phyloP scores from a whole-genome alignment of 2,797 vertebrate genomes.

The Pseudochaenichthys georgianus region DNA sequence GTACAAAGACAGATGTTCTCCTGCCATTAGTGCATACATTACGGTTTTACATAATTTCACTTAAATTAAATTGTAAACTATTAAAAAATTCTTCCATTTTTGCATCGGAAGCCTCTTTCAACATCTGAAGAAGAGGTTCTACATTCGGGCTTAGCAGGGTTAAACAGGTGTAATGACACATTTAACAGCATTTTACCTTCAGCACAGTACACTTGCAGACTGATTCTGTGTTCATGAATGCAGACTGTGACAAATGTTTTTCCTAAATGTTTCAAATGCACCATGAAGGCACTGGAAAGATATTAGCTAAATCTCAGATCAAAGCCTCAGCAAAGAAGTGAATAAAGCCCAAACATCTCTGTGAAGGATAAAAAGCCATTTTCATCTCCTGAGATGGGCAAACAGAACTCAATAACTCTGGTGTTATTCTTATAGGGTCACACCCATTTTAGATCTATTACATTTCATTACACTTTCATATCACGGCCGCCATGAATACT shows the following conservation, averaged over 20 bases:
- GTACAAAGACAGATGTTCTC: too few species aligned
- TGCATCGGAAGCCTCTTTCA: too few species aligned
- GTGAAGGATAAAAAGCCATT: conserved; percentile 33
- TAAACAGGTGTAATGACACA: neutral
- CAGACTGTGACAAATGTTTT: conserved; percentile 5
- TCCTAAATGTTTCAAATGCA: conserved; percentile 32
- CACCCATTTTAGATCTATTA: conserved; percentile 61
- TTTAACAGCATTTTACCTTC: conserved; percentile 1
- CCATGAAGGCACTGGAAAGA: conserved; percentile 23
- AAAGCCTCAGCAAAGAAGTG: conserved; percentile 37
- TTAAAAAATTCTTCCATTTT: too few species aligned
- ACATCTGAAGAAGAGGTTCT: too few species aligned
- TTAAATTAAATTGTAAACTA: too few species aligned
- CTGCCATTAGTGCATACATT: too few species aligned
- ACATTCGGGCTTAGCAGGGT: too few species aligned
- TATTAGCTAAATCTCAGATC: conserved; percentile 51
- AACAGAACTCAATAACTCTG: conserved; percentile 45
- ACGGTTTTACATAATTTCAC: too few species aligned
- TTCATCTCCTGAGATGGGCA: conserved; percentile 39
- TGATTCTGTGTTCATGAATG: conserved; percentile 13
- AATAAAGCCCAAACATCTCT: conserved; percentile 34
- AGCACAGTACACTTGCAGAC: neutral
- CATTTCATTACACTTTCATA: conserved; percentile 62
- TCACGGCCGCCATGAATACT: conserved; percentile 43
- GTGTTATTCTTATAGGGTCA: conserved; percentile 56